phyloP scores from a whole-genome alignment of 1,140 invertebrate species.

The Gryllus bimaculatus region DNA sequence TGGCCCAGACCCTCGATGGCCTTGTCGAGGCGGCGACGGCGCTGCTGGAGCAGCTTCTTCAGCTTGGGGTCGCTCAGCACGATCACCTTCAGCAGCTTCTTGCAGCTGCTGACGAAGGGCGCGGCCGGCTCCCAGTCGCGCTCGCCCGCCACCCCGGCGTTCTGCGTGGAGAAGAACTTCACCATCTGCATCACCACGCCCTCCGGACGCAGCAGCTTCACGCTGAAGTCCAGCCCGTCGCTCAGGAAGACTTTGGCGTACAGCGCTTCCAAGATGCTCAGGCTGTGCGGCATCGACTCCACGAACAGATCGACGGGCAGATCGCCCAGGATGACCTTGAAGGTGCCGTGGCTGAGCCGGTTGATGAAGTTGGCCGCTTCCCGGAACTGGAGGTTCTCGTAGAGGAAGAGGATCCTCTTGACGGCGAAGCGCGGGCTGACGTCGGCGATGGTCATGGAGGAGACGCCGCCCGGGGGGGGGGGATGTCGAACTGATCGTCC shows the following conservation, averaged over 20 bases:
- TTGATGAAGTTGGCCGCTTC: conserved; percentile 48
- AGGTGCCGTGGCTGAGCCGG: conserved; percentile 43
- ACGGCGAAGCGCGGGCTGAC: conserved; percentile 42
- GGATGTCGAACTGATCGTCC: conserved; percentile 29
- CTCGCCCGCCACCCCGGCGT: neutral
- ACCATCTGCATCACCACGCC: conserved; percentile 71
- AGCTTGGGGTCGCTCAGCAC: conserved; percentile 43
- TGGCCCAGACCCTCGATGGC: conserved; percentile 78
- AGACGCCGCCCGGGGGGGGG: too few relatives aligned
- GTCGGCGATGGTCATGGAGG: conserved; percentile 44
- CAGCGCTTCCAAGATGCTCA: conserved; percentile 75
- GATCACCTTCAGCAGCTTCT: conserved; percentile 41
- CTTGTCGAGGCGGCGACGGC: conserved; percentile 63
- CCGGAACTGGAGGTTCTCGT: conserved; percentile 42
- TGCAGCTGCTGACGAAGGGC: conserved; percentile 41
- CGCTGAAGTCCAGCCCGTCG: conserved; percentile 30
- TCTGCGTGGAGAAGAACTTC: conserved; percentile 48
- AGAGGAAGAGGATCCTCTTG: conserved; percentile 40
- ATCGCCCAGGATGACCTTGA: conserved; percentile 42
- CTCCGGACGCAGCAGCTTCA: conserved; percentile 50
- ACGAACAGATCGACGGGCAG: conserved; percentile 78
- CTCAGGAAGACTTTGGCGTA: conserved; percentile 57
- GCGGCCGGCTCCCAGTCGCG: conserved; percentile 39
- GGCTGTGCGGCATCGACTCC: conserved; percentile 75
- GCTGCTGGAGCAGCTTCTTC: conserved; percentile 47